Percentiles rank a stretch among this genome's conserved stretches.
Conservation (phyloP, 2,888 invertebrate genomes). For the Lasioglossum malachurum region DNA sequence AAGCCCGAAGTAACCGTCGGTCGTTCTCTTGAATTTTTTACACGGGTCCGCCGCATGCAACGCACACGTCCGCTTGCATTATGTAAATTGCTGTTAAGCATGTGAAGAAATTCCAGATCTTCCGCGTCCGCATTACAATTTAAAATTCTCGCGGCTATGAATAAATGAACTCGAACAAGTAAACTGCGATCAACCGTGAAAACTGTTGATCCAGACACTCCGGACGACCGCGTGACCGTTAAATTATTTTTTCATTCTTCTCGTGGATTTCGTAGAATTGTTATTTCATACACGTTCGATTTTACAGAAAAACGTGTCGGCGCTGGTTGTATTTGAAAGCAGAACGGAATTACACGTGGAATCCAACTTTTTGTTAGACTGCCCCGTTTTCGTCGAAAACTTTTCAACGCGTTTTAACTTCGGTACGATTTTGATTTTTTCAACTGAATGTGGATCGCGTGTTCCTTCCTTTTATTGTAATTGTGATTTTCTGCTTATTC, state of each 20-base stretch:
- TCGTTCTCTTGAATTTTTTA: slow-evolving; percentile 55
- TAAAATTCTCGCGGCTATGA: slow-evolving; percentile 40
- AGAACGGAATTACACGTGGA: not conserved
- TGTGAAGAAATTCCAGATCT: slow-evolving; percentile 50
- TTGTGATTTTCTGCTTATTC: not conserved
- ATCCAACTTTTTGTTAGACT: not conserved
- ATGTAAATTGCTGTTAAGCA: slow-evolving; percentile 51
- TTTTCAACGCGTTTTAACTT: not conserved
- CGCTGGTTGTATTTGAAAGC: not conserved
- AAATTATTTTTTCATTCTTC: not conserved
- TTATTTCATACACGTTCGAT: not conserved
- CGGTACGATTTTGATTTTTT: not conserved
- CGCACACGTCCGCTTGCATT: slow-evolving; percentile 45
- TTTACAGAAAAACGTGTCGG: not conserved
- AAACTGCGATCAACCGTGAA: slow-evolving; percentile 15
- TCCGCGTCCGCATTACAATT: slow-evolving; percentile 49
- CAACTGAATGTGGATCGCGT: not conserved
- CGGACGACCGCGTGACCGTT: not conserved
- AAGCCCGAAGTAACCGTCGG: slow-evolving; percentile 36
- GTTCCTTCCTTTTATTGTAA: not conserved
- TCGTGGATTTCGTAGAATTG: not conserved
- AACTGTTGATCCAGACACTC: slow-evolving; percentile 13
- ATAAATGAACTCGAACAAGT: slow-evolving; percentile 23
- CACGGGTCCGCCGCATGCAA: slow-evolving; percentile 28
- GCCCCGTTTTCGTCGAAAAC: not conserved